Base-by-base conservation (phyloP, 2,888 invertebrate genomes). In the Thymelicus lineola region DNA sequence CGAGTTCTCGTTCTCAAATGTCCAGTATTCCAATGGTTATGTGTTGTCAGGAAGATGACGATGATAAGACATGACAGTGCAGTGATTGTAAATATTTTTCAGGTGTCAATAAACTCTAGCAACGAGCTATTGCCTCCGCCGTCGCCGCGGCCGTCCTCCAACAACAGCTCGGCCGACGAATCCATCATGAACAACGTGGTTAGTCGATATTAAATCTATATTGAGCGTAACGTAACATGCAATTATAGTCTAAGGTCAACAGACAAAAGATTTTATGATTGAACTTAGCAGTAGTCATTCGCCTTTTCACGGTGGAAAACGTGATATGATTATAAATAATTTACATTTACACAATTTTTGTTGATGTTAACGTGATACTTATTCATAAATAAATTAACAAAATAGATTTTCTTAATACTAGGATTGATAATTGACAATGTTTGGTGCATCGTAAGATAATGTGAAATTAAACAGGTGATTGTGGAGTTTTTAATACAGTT, bases 71-170 rank as follows among this genome's bases (percentile, higher is more conserved):
- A 10, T 38, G 38, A 38, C 38, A 38, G 38, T 38, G 38, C 38
- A 38, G 7, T 38, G 38, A 42, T 9, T 7, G 38, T 42, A 4
- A 57, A 15, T 0, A 59, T 17, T 75, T 81, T 80, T 4, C 76
- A 92, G 90, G 71, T 90, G 55, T 86, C 88, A 74, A 79, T 90
- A 74, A 88, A 86, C 75, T 88, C 91, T 58, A 91, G 90, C 79
- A 92, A 91, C 75, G 92, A 93, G 78, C 78, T 92, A 6, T 68
- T 92, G 61, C 91, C 93, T 17, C 92, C 93, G 17, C 87, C 91
- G 1, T 93, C 93, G 20, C 93, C 93, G 71, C 88, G 93, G 70
- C 91, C 92, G 7, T 89, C 91, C 1, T 93, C 93, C 2, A 88
- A 90, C 75, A 90, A 88, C 73, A 92, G 92, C 72, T 90, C 89